Evolutionary conservation across 2,888 invertebrate genomes (phyloP).

Genomic region (Caenorhabditis afra): DNA sequence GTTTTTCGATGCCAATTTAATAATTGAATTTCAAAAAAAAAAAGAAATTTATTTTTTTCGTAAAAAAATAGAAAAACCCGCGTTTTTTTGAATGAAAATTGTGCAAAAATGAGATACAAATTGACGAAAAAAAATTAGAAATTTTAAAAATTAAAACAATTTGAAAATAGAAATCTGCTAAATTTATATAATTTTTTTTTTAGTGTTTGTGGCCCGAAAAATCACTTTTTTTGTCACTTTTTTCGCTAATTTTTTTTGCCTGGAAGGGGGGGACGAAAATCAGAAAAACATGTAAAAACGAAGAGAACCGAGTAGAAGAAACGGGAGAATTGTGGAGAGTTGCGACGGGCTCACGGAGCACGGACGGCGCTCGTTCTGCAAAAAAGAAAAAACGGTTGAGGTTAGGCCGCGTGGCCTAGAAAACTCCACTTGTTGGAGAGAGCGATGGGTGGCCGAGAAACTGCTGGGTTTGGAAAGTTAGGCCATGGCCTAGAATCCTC

Average conservation of each 20-base stretch:
- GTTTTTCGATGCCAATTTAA: too few relatives aligned
- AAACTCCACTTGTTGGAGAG: too few relatives aligned
- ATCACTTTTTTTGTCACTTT: neutral
- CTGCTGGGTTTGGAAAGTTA: too few relatives aligned
- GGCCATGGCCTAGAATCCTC: too few relatives aligned
- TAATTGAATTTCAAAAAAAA: neutral
- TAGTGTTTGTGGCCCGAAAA: neutral
- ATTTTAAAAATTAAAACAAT: conserved; percentile 6
- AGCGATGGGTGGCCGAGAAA: too few relatives aligned
- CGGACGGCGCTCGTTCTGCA: conserved; percentile 57
- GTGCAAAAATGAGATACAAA: conserved; percentile 50
- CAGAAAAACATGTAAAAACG: neutral
- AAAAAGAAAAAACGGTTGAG: neutral
- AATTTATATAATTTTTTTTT: conserved; percentile 3
- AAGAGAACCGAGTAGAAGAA: neutral
- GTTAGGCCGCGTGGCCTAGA: too few relatives aligned
- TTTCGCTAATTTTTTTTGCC: too few relatives aligned
- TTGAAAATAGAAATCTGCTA: too few relatives aligned
- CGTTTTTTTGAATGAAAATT: conserved; percentile 18
- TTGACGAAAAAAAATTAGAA: conserved; percentile 11
- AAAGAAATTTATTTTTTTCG: conserved; percentile 7
- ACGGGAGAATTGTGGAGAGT: neutral
- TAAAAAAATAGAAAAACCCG: conserved; percentile 5
- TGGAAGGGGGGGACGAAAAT: too few relatives aligned
- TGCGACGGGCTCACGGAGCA: conserved; percentile 37